These are phyloP conservation scores for Peromyscus aztecus DNA, from an alignment of 2,797 vertebrate species.

Conservation along the genomic window DNA sequence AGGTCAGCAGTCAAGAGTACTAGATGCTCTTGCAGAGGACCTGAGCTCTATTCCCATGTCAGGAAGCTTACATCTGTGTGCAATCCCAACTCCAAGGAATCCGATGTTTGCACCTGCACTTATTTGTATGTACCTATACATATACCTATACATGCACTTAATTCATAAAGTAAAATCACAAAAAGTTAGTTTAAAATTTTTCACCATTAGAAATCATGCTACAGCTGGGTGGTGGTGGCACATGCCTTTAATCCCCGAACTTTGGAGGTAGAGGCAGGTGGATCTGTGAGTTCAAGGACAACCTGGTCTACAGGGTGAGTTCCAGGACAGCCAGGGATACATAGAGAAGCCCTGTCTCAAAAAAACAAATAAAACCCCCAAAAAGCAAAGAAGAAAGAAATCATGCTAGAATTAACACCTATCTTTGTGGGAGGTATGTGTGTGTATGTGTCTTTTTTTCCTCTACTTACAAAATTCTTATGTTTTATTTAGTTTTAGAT, in stretches of 20 bases:
- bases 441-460: constrained; percentile 24
- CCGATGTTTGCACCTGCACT: background rate
- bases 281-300: background rate
- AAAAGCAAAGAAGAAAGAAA: background rate
- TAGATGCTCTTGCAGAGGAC: no score
- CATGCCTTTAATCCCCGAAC: background rate
- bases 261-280: background rate
- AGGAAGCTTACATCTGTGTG: background rate
- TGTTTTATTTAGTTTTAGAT: background rate
- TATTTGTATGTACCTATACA: background rate
- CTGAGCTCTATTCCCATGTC: background rate
- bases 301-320: background rate
- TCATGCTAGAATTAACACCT: background rate
- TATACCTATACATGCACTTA: background rate
- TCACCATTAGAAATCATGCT: constrained; percentile 38
- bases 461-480: background rate
- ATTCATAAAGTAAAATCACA: background rate
- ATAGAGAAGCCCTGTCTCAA: background rate
- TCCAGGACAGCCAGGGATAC: background rate
- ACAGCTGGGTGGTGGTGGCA: background rate
- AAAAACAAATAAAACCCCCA: background rate
- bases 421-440: background rate
- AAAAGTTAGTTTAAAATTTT: background rate
- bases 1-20: background rate
- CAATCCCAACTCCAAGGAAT: background rate